Base-by-base conservation (phyloP, 1,140 invertebrate species). In the Sarcophaga peregrina region DNA sequence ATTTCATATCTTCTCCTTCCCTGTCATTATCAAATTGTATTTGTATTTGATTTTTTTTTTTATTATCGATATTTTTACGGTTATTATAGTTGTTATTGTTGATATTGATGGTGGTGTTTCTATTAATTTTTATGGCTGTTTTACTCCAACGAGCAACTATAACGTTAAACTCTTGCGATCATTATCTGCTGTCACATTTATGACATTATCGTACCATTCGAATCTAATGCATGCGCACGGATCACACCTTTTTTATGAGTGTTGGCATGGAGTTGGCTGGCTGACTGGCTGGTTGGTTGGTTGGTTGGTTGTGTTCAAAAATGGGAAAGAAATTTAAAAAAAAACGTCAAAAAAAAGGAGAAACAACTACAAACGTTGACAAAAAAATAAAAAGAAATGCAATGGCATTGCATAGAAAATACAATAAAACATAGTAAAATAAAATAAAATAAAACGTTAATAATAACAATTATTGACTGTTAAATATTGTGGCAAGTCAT, bases 401-500 rank as follows among this genome's bases (percentile, higher is more conserved):
- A 37, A 37, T 37, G 25, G 25, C 25, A 37, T 37, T 37, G 25
- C 25, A 37, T 20, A 68, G 17, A 25, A 52, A 52, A 68, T 20
- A 9, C 10, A 68, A 68, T 25, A 20, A n/a, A 68, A 68, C 20
- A n/a, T 20, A n/a, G 17, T 37, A 37, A n/a, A 68, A 62, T 1
- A n/a, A 62, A 62, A 62, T 17, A 68, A 68, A n/a, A n/a, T n/a
- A n/a, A 68, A 68, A 68, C 20, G 5, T n/a, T 68, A 20, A 68
- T 68, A 68, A 68, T 68, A 68, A 68, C 62, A 68, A 68, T 68
- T 68, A 68, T 68, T 68, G 62, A 68, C 62, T 68, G 62, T 68
- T 68, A 68, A 68, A 68, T 68, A 68, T 68, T 68, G 62, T 68
- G 62, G 62, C 17, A 68, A 68, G 62, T 25, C 62, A 68, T 68